These are phyloP conservation scores for Avahi laniger DNA, from an alignment of 2,797 vertebrate genomes.

Conservation along the genomic window DNA sequence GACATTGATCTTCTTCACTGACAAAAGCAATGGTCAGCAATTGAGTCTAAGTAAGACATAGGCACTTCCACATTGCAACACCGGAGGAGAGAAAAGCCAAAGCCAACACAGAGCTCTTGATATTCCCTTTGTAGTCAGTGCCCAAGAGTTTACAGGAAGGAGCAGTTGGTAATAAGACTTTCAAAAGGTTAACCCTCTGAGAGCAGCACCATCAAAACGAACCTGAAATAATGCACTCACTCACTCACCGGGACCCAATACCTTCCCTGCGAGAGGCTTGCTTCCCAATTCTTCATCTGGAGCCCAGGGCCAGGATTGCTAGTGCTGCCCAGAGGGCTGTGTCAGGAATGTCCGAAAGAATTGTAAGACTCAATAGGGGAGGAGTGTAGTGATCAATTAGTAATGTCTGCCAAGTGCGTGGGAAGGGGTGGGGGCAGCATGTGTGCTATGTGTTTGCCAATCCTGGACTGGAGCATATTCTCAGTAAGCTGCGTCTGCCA, in stretches of 20 bases:
- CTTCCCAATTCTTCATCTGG: background rate
- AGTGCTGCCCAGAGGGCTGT: background rate
- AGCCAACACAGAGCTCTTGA: background rate
- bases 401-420: background rate
- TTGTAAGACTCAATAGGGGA: background rate
- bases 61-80: background rate
- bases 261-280: background rate
- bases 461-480: background rate
- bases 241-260: background rate
- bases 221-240: background rate
- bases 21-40: background rate
- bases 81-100: background rate
- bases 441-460: background rate
- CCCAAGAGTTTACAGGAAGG: background rate
- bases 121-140: background rate
- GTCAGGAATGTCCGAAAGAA: background rate
- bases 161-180: background rate
- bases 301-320: background rate
- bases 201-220: background rate
- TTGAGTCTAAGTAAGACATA: background rate
- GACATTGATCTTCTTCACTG: background rate
- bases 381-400: background rate
- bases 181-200: background rate
- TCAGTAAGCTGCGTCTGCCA: background rate
- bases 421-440: background rate